Conservation (phyloP, 2,797 vertebrate species). For the Gymnoscopelus microlampas region DNA sequence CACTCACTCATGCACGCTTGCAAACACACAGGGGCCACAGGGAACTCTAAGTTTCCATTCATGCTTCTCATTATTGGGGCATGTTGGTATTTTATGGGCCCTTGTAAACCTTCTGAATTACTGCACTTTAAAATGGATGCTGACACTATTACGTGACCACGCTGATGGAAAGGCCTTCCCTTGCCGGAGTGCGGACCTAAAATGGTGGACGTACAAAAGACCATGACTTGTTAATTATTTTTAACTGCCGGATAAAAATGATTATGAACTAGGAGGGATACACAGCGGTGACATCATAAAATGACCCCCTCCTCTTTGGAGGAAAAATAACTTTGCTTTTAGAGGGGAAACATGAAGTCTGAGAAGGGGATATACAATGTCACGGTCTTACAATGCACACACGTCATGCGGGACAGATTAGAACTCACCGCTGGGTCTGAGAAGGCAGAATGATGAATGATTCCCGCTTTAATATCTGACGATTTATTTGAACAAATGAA, state of each 20-base stretch:
- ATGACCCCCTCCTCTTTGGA: constrained; percentile 42
- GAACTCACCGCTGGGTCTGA: not conserved
- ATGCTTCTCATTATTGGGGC: constrained; percentile 80
- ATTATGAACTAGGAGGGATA: constrained; percentile 82
- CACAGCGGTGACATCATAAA: constrained; percentile 69
- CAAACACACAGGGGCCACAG: constrained; percentile 56
- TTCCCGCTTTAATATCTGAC: constrained; percentile 3
- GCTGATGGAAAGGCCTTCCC: constrained; percentile 80
- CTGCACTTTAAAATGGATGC: constrained; percentile 85
- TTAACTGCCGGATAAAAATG: constrained; percentile 84
- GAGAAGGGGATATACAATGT: constrained; percentile 9
- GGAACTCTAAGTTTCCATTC: constrained; percentile 82
- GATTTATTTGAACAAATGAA: constrained; percentile 22
- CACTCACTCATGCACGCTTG: constrained; percentile 12
- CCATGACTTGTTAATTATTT: constrained; percentile 86
- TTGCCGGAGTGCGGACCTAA: constrained; percentile 73
- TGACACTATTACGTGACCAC: constrained; percentile 82
- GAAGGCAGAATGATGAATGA: constrained; percentile 9
- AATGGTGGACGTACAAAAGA: constrained; percentile 81
- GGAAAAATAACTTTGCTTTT: constrained; percentile 50
- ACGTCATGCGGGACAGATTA: constrained; percentile 11
- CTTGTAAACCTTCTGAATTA: constrained; percentile 85
- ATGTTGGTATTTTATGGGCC: constrained; percentile 85
- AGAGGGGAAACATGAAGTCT: constrained; percentile 31
- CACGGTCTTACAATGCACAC: constrained; percentile 6